Conservation (phyloP, 2,888 invertebrate genomes). For the Prosapia bicincta region DNA sequence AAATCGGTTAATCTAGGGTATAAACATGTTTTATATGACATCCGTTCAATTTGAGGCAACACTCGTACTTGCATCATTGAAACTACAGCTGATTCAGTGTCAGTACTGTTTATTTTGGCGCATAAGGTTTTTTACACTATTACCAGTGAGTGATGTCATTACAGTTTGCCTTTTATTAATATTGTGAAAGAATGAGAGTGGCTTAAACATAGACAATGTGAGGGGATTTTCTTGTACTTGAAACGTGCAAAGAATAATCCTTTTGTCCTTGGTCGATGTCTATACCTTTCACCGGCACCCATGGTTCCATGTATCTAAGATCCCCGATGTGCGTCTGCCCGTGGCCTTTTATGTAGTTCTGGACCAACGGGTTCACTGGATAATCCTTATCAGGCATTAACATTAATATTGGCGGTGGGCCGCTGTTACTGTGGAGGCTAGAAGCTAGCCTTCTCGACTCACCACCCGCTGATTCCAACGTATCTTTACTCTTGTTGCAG, state of each 20-base stretch:
- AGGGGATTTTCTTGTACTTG: slow-evolving; percentile 54
- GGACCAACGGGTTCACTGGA: slow-evolving; percentile 28
- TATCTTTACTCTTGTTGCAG: slow-evolving; percentile 27
- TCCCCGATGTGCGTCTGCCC: slow-evolving; percentile 18
- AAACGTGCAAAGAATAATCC: slow-evolving; percentile 32
- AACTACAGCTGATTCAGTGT: too few relatives aligned
- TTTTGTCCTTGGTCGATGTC: slow-evolving; percentile 31
- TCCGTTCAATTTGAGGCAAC: too few relatives aligned
- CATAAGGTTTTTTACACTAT: too few relatives aligned
- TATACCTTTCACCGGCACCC: slow-evolving; percentile 26
- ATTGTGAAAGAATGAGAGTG: too few relatives aligned
- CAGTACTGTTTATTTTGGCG: too few relatives aligned
- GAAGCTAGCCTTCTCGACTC: slow-evolving; percentile 33
- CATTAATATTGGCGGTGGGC: slow-evolving; percentile 35
- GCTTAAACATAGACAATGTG: slow-evolving; percentile 59
- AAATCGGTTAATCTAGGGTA: too few relatives aligned
- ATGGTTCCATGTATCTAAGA: slow-evolving; percentile 34
- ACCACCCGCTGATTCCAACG: slow-evolving; percentile 25
- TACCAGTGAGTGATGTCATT: too few relatives aligned
- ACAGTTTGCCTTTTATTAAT: too few relatives aligned
- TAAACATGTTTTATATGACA: too few relatives aligned
- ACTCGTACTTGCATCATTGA: too few relatives aligned
- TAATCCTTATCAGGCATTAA: slow-evolving; percentile 36
- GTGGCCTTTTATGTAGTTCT: slow-evolving; percentile 28
- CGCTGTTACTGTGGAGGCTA: slow-evolving; percentile 16